Conservation (phyloP, 2,888 invertebrate species). For the Epirrita christyi region DNA sequence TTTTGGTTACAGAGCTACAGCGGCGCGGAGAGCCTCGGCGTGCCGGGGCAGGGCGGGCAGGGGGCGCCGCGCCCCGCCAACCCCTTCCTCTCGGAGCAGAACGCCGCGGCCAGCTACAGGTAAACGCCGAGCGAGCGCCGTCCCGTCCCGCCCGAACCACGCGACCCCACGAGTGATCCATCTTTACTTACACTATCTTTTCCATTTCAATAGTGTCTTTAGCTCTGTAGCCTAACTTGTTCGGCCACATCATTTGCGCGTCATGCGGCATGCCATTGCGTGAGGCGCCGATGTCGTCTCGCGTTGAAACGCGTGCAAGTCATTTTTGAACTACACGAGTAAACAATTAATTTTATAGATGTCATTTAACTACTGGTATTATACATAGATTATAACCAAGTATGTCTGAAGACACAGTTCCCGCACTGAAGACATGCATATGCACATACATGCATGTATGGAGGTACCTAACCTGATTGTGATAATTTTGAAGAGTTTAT, state of each 20-base stretch:
- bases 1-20: constrained; percentile 61
- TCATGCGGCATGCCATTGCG: no score
- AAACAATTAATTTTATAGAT: no score
- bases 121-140: constrained; percentile 43
- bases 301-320: no score
- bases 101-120: constrained; percentile 57
- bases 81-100: constrained; percentile 65
- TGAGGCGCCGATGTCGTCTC: no score
- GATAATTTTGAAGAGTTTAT: constrained; percentile 10
- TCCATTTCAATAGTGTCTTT: neutral
- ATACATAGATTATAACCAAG: no score
- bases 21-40: constrained; percentile 71
- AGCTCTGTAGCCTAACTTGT: no score
- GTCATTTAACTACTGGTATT: no score
- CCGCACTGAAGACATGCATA: neutral
- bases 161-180: no score
- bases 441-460: neutral
- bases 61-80: constrained; percentile 56
- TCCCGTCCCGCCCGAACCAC: constrained; percentile 7
- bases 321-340: no score
- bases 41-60: constrained; percentile 64
- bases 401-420: neutral
- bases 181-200: neutral
- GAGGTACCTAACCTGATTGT: neutral
- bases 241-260: no score